These are phyloP conservation scores for Apostichopus californicus DNA, from an alignment of 35 echinoderm and acorn worm species.

Conservation along the genomic window DNA sequence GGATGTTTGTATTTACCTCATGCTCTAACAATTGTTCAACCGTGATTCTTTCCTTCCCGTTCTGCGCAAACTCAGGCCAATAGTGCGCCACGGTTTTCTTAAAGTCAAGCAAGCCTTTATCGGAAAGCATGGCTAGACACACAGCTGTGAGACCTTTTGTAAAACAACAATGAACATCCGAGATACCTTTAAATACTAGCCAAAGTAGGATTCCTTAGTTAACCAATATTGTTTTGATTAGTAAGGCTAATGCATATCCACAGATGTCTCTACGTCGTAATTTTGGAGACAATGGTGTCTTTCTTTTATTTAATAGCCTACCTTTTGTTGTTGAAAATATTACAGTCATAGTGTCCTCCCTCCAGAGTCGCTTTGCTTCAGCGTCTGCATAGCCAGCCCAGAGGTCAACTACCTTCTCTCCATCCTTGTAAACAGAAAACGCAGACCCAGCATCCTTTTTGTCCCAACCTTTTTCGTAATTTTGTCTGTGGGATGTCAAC, in stretches of 20 bases:
- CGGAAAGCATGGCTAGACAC: conserved; percentile 43
- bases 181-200: too few relatives aligned
- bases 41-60: conserved; percentile 81
- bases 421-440: conserved; percentile 50
- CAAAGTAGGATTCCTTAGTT: too few relatives aligned
- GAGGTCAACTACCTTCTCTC: conserved; percentile 13
- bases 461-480: background rate
- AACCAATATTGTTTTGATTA: too few relatives aligned
- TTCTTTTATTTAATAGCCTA: background rate
- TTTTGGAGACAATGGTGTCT: too few relatives aligned
- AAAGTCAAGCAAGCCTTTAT: conserved; percentile 69
- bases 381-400: conserved; percentile 38
- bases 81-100: conserved; percentile 70
- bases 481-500: background rate
- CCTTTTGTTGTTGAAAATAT: conserved; percentile 41
- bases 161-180: too few relatives aligned
- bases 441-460: conserved; percentile 19
- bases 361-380: background rate
- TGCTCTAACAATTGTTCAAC: conserved; percentile 68
- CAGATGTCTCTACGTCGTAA: too few relatives aligned
- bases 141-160: too few relatives aligned
- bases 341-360: conserved; percentile 37
- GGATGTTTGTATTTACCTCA: conserved; percentile 51
- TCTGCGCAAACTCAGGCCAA: conserved; percentile 91
- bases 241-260: too few relatives aligned